Percentiles rank a stretch among this genome's conserved stretches.
Evolutionary conservation across 1,140 invertebrate species (phyloP).

Genomic region (Listronotus bonariensis): DNA sequence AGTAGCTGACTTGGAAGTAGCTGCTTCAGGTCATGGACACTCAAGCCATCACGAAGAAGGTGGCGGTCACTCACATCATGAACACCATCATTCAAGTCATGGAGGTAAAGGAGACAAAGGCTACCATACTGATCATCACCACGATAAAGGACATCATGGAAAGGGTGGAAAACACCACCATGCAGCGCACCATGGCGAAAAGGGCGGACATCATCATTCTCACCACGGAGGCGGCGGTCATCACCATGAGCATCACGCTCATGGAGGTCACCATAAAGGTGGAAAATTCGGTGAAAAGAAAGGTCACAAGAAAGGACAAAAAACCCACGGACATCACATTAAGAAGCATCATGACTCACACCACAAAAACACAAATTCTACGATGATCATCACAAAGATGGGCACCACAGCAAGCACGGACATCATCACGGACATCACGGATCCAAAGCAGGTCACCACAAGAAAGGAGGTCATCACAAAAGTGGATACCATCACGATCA

Average conservation of each 20-base stretch:
- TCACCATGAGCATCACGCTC: conserved; percentile 66
- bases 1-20: not conserved
- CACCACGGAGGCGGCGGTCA: conserved; percentile 62
- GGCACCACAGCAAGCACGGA: conserved; percentile 74
- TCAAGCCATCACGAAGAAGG: conserved; percentile 62
- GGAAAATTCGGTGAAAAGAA: conserved; percentile 72
- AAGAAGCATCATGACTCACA: conserved; percentile 81
- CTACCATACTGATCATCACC: conserved; percentile 69
- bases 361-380: conserved; percentile 82
- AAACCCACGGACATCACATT: conserved; percentile 75
- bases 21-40: conserved; percentile 43
- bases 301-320: conserved; percentile 70
- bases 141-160: conserved; percentile 71
- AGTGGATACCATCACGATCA: conserved; percentile 66
- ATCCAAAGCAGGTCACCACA: conserved; percentile 66
- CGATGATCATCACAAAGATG: conserved; percentile 75
- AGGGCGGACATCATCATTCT: conserved; percentile 76
- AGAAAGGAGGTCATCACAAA: conserved; percentile 75
- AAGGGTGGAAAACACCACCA: conserved; percentile 74
- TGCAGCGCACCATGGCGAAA: conserved; percentile 71
- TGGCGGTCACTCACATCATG: conserved; percentile 66
- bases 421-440: conserved; percentile 70
- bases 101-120: conserved; percentile 66
- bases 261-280: conserved; percentile 73
- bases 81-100: conserved; percentile 64